Conservation (phyloP, 1,140 invertebrate genomes). For the Tachypleus tridentatus region DNA sequence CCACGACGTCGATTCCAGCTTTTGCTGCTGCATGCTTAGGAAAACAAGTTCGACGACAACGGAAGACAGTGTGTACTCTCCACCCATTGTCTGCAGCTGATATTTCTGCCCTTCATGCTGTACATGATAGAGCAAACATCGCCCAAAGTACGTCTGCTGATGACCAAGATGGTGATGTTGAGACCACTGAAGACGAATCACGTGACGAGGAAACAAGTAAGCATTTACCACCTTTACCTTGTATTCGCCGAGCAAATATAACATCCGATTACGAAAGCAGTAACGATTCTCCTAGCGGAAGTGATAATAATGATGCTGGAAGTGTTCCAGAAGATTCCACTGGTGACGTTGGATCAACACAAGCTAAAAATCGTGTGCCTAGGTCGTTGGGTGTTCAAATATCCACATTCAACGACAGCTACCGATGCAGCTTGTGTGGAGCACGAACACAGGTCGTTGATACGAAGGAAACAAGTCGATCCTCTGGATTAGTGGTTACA, state of each 20-base stretch:
- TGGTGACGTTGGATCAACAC: too few relatives aligned
- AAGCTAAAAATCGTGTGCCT: slow-evolving; percentile 11
- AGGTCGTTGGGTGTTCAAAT: too few relatives aligned
- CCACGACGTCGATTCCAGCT: slow-evolving; percentile 28
- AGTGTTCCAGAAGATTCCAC: too few relatives aligned
- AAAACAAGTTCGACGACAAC: slow-evolving; percentile 21
- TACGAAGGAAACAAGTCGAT: too few relatives aligned
- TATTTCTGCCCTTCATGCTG: slow-evolving; percentile 14
- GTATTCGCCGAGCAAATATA: slow-evolving; percentile 27
- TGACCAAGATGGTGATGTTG: slow-evolving; percentile 11
- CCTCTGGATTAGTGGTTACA: too few relatives aligned
- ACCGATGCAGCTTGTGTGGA: slow-evolving; percentile 1
- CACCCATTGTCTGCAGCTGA: slow-evolving; percentile 27
- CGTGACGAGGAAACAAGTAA: slow-evolving; percentile 7
- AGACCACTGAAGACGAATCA: slow-evolving; percentile 9
- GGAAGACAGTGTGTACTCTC: slow-evolving; percentile 32
- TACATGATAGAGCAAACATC: slow-evolving; percentile 16
- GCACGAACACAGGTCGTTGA: too few relatives aligned
- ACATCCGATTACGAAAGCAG: slow-evolving; percentile 39
- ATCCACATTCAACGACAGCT: too few relatives aligned
- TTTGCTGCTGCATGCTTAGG: slow-evolving; percentile 20
- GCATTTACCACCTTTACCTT: slow-evolving; percentile 10
- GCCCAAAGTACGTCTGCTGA: slow-evolving; percentile 6
- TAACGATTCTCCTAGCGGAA: slow-evolving; percentile 37
- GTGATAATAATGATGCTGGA: slow-evolving; percentile 22